Evolutionary conservation across 1,140 invertebrate genomes (phyloP), one percentile per base, ranked within the genome.

Genomic region (Propsilocerus akamusi): DNA sequence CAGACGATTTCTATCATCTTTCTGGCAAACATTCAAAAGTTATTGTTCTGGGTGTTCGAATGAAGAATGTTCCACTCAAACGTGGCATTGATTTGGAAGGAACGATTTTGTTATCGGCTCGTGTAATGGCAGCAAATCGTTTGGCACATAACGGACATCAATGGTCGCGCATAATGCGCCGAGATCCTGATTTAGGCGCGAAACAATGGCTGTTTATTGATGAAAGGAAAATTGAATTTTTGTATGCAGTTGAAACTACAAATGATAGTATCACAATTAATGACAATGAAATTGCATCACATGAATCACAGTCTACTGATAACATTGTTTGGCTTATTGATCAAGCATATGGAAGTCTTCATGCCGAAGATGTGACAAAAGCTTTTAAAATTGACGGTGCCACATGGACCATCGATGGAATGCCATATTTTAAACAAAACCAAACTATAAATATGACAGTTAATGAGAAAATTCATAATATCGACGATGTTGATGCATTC

Each of bases 131-230:
- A 8, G 85, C 91, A 3, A 95, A 93, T 68, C 74, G 85, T 52
- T 67, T 97, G 25, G 78, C 89, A 0, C 69, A 63, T 1, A 73
- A 75, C 57, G 81, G 83, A 3, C 65, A 70, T 25, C 68, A 75
- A 5, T 96, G 91, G 92, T 75, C 76, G 0, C 65, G 67, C 4
- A 60, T 70, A 0, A 65, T 84, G 26, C 68, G 71, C 0, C 58
- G 64, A 2, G 78, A 91, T 66, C 85, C 83, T 51, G 84, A 83
- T 6, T 90, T 86, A 25, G 85, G 87, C 49, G 85, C 83, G 59
- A 88, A 91, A 55, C 86, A 95, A 61, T 97, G 90, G 90, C 76
- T 91, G 52, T 68, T 85, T 7, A 69, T 91, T 0, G 82, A 93
- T 64, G 81, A 70, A 50, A 76, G 70, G 73, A 75, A 63, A 57